Evolutionary conservation across 2,797 vertebrate genomes (phyloP).

Genomic region (Danio kyathit): DNA sequence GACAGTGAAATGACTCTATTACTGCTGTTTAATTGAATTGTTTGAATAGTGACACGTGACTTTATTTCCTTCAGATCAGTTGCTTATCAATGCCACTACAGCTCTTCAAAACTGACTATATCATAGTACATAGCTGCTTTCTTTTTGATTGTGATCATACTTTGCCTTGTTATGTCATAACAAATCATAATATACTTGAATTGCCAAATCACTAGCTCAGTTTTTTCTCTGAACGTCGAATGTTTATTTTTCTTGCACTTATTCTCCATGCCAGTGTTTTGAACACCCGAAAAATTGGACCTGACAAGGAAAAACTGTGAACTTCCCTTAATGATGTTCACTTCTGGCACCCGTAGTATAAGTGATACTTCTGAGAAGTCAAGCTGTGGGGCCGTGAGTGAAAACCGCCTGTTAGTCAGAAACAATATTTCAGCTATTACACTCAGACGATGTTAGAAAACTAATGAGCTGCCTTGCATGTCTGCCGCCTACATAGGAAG

Average conservation of each 20-base stretch:
- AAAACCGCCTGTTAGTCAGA: constrained; percentile 29
- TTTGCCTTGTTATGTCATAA: constrained; percentile 52
- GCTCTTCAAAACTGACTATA: constrained; percentile 1
- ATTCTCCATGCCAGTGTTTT: background rate
- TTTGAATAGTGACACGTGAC: constrained; percentile 42
- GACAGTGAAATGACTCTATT: constrained; percentile 38
- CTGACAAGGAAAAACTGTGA: background rate
- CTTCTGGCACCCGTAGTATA: background rate
- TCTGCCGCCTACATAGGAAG: constrained; percentile 8
- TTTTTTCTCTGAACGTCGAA: constrained; percentile 24
- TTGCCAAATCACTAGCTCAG: constrained; percentile 39
- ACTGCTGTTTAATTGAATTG: constrained; percentile 59
- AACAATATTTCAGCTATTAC: background rate
- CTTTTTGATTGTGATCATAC: constrained; percentile 45
- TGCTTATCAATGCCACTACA: constrained; percentile 6
- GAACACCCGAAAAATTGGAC: background rate
- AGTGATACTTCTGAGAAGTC: background rate
- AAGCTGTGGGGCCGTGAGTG: background rate
- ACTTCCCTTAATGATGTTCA: constrained; percentile 30
- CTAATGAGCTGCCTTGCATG: constrained; percentile 17
- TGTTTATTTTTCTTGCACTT: constrained; percentile 9
- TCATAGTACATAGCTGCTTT: constrained; percentile 50
- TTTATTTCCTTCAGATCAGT: background rate
- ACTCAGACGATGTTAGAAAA: constrained; percentile 1
- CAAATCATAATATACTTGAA: constrained; percentile 59